Evolutionary conservation across 2,113 vertebrate genomes (phyloP), one percentile per base, ranked within the genome.

Genomic region (Crocuta crocuta): DNA sequence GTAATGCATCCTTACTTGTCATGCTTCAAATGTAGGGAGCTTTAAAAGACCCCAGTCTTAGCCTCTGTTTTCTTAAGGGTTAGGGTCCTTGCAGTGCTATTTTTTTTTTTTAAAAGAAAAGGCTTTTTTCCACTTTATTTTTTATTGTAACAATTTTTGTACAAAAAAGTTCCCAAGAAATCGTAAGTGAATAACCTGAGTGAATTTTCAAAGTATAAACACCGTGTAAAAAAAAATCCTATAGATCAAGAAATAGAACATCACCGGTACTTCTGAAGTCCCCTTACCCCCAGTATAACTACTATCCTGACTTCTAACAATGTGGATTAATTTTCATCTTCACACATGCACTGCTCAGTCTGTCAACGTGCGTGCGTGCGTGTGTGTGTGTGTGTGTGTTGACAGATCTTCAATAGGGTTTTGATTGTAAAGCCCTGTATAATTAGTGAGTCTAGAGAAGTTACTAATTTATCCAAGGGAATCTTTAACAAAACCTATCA

Each of bases 401-500:
- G 43, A 78, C 19, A 45, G 26, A 45, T n/a, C 11, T 84, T 92
- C 23, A 76, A 79, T 71, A 66, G 45, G 76, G 91, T 71, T 82
- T 76, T 82, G n/a, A n/a, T 74, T 83, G 2, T 83, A 89, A 89
- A 89, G 89, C 93, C 43, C 53, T 55, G 19, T 74, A 15, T 73
- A 92, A 68, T 90, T 79, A 53, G 39, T 33, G 35, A 90, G 35
- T 82, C 31, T 50, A 68, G 66, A 91, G 58, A 95, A 86, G 26
- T 89, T 83, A 83, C 53, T 79, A 45, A 87, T 78, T 93, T 81
- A 73, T 84, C 55, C 50, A 76, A 28, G 58, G 28, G 13, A 82
- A 35, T 87, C 68, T 93, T 93, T 58, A 91, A 89, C 26, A 82
- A n/a, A 94, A 93, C 31, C 31, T 5, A 24, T 70, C 7, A 91